Evolutionary conservation across 2,888 invertebrate genomes (phyloP), one percentile per base, ranked within the genome.

Genomic region (Meandrusa payeni): DNA sequence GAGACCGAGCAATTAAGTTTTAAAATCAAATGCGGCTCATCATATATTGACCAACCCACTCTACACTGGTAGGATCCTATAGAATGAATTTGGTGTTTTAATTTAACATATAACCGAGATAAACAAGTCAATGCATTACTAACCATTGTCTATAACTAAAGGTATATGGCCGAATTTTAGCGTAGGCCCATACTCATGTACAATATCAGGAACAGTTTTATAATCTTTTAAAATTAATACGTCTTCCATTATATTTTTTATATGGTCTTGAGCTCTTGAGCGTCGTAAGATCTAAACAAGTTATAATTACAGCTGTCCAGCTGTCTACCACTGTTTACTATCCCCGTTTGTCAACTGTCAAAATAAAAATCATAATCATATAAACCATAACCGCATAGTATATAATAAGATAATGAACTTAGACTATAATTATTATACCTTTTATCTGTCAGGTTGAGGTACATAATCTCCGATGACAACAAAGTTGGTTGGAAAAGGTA

Each of bases 91-190:
- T 7, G 5, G 24, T 6, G 5, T 33, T 22, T 32, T 13, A 20
- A 32, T 11, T 22, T 15, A 9, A 19, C 5, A 20, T 24, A 11
- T 34, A 5, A 13, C 5, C 13, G n/a, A 20, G 11, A 22, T 10
- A n/a, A 15, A 24, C 23, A 33, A 10, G 27, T 39, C 4, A 28
- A 9, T 11, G 19, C 11, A 5, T 15, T 40, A 66, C 72, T 74
- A 78, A 95, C 97, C 97, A 89, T 97, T 97, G 73, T 97, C 97
- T 64, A 97, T 96, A 10, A 97, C 91, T 43, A 97, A 89, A 11
- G 96, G 95, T 38, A 91, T 89, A 52, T 88, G 77, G 28, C 90
- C 90, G 54, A 90, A 89, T 65, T 89, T 90, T 24, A 93, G 58
- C 34, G 88, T 79, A 1, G 90, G 80, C 1, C 89, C 82, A 70